Evolutionary conservation across 64 coral and sea anemone species (phyloP).

Genomic region (Montipora capricornis): DNA sequence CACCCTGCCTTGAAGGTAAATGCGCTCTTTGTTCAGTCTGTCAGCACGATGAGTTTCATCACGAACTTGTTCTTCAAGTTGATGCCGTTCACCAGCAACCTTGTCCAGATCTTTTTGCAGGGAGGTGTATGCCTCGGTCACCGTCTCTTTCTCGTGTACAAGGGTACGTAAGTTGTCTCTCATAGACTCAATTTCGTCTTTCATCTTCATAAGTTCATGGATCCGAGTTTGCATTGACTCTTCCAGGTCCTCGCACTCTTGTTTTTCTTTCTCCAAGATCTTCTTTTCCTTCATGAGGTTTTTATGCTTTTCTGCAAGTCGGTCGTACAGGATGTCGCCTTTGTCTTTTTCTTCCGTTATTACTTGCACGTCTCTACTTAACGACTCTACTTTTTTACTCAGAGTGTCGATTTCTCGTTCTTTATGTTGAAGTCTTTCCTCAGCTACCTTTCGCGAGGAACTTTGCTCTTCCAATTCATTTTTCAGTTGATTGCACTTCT

Average conservation of each 20-base stretch:
- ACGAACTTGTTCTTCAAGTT: neutral
- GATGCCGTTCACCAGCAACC: neutral
- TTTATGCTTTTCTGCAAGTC: constrained; percentile 27
- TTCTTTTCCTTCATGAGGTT: constrained; percentile 29
- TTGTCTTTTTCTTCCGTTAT: constrained; percentile 41
- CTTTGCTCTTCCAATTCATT: neutral
- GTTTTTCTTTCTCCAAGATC: constrained; percentile 13
- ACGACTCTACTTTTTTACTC: neutral
- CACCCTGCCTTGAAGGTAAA: neutral
- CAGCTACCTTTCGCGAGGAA: neutral
- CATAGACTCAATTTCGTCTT: constrained; percentile 45
- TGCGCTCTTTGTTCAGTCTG: neutral
- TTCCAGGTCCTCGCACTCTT: constrained; percentile 3
- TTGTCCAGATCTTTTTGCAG: constrained; percentile 11
- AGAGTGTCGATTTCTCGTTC: constrained; percentile 26
- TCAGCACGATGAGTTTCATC: constrained; percentile 36
- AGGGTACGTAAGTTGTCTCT: neutral
- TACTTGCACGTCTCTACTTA: neutral
- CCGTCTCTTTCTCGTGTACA: constrained; percentile 1
- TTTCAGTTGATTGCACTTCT: constrained; percentile 6
- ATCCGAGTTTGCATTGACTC: constrained; percentile 28
- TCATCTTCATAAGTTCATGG: neutral
- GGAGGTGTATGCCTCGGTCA: neutral
- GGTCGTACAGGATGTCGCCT: constrained; percentile 1
- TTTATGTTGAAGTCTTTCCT: neutral